Base-by-base conservation (phyloP, 2,888 invertebrate species). In the Nomada fucata region DNA sequence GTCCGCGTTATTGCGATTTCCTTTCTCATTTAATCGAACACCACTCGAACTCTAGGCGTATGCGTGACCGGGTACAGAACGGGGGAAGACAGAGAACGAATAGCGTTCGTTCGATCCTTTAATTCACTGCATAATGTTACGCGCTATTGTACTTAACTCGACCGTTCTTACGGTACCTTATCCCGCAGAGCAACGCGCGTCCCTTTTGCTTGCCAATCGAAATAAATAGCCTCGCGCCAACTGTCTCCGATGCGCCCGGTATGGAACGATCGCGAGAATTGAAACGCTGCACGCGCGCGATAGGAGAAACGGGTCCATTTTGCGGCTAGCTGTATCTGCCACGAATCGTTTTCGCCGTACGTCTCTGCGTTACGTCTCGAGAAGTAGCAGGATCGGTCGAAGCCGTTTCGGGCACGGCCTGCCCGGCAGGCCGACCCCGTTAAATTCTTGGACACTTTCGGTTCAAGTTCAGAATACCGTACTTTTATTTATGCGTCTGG, bases 61-160 rank as follows among this genome's bases (percentile, higher is more conserved):
- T 18, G 36, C 20, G 42, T n/a, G 69, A 26, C 53, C 29, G 65
- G 44, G 61, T 18, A 59, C 18, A 26, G 42, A 60, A 20, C 20
- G 11, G 42, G 18, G 44, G 59, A 57, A 20, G 36, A 23, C 10
- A 9, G 18, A 15, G 20, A 64, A 50, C 47, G 60, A 65, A 36
- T 23, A 15, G 7, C 10, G 23, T 15, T 13, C 50, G 36, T n/a
- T 44, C 77, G 72, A 81, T 81, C 74, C 75, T 47, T 76, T 83
- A 75, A 84, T 84, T 83, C 77, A 65, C 80, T 78, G 85, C 78
- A 85, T 84, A 85, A 83, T 83, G 78, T 83, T 82, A 84, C 84
- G 81, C 83, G 85, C 83, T 76, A 86, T 86, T 83, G 78, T 85
- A 80, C 85, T 85, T 83, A 85, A 85, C 85, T 76, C 85, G 71